Conservation (phyloP, 2,888 invertebrate genomes). For the Lysandra bellargus region DNA sequence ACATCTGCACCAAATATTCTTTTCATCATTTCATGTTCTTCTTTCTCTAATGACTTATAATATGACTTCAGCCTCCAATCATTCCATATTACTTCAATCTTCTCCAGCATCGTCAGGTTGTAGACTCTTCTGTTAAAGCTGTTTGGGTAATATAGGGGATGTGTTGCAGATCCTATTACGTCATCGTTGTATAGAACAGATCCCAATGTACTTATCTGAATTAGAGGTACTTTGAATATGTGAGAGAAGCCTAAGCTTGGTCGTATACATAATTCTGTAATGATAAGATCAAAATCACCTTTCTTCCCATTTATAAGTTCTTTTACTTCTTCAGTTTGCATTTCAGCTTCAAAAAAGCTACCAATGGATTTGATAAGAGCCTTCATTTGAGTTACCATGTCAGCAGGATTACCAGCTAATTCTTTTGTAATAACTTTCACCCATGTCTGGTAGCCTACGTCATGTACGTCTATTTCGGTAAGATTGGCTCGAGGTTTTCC, state of each 20-base stretch:
- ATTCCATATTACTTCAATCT: conserved; percentile 36
- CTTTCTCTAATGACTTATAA: conserved; percentile 27
- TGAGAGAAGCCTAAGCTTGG: conserved; percentile 39
- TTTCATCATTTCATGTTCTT: conserved; percentile 38
- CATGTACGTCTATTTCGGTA: conserved; percentile 59
- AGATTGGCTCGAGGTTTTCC: conserved; percentile 54
- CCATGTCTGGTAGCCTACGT: conserved; percentile 46
- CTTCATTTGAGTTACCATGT: conserved; percentile 1
- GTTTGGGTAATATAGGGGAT: conserved; percentile 41
- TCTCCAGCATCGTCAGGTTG: conserved; percentile 42
- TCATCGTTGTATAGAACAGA: conserved; percentile 36
- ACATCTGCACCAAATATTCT: conserved; percentile 35
- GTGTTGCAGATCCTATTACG: conserved; percentile 38
- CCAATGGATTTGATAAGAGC: not conserved
- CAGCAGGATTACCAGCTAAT: not conserved
- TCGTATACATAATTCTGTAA: conserved; percentile 37
- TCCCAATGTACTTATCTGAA: conserved; percentile 41
- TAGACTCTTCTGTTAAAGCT: conserved; percentile 35
- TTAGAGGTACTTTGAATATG: conserved; percentile 40
- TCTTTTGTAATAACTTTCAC: conserved; percentile 3
- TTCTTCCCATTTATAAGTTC: conserved; percentile 5
- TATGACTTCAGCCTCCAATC: conserved; percentile 27
- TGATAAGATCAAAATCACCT: conserved; percentile 39
- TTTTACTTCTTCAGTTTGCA: conserved; percentile 16
- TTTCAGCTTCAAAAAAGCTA: conserved; percentile 17